Evolutionary conservation across 2,113 vertebrate genomes (phyloP), one percentile per base, ranked within the genome.

Genomic region (Calidris pugnax): DNA sequence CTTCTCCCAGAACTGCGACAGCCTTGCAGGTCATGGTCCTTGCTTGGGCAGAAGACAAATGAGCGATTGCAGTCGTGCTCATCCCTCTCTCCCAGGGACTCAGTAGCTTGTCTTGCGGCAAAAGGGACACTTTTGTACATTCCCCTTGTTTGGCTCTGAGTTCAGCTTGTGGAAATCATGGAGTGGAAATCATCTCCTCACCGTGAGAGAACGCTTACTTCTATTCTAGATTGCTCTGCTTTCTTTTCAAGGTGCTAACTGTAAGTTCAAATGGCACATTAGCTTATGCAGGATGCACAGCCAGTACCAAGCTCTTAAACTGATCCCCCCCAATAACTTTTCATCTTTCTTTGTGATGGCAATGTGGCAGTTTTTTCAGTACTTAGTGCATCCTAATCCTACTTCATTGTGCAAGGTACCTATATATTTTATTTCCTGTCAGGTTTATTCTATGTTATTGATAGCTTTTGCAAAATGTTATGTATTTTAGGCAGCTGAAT

Each of bases 21-120:
- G 41, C n/a, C 48, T 51, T 66, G 15, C 22, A 59, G 79, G 56
- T 64, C 4, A 0, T 2, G 0, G 5, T 21, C 15, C 41, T 24
- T 47, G 43, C 48, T 22, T 53, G n/a, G 45, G 21, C 2, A 7
- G 64, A 64, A 76, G 32, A 57, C 20, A 45, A 50, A 32, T 4
- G 10, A 73, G 77, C 26, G 15, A 6, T 10, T 43, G 66, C 47
- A 12, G 27, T 8, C 41, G 22, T n/a, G 64, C 66, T 72, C 45
- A 41, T 24, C 27, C 15, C 30, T 50, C 19, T 39, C 45, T 6
- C 28, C 41, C 39, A 23, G 41, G 47, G 48, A 39, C 12, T 7
- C 0, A 2, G 51, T 79, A 62, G 33, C 57, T 71, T 48, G 13
- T 48, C 51, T 28, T 17, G 24, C 56, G 59, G 33, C n/a, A 68